Base-by-base conservation (phyloP, 2,888 invertebrate species). In the Drosophila kokeensis region DNA sequence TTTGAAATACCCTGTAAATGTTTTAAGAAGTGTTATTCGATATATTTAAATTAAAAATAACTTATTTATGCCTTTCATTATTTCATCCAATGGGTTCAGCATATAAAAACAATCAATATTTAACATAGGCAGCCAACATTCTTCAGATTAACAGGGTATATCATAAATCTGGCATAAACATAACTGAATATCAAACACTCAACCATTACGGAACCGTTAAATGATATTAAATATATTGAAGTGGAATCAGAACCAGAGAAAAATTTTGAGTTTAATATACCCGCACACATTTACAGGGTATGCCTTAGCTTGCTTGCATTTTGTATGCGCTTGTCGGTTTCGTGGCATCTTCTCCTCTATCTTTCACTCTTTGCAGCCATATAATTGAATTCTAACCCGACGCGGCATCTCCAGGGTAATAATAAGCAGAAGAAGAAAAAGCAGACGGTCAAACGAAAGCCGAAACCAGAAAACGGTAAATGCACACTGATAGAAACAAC, bases 331-430 rank as follows among this genome's bases (percentile, higher is more conserved):
- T 45, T 62, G 66, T 70, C 76, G 60, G 24, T 45, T 70, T 70
- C 76, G 42, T 64, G 61, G 53, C 67, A 70, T 57, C 71, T 24
- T 21, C 29, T 36, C 24, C 15, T 61, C 66, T 68, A 77, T 83
- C 73, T 77, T 74, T 76, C 70, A 76, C 81, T 81, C 81, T 76
- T 52, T 83, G 81, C 77, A 69, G 34, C 70, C 84, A 79, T 75
- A 90, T 89, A 87, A 87, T 90, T 89, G 87, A 87, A 87, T 87
- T 83, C 87, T 89, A 90, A 82, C 65, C 89, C 85, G 73, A 87
- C 66, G 80, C 80, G 76, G 68, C 78, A 82, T 89, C 85, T 87
- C 85, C 71, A 82, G 85, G 85, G 85, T 82, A 89, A 87, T 89
- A 82, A 72, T 69, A 73, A 65, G 69, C 50, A 45, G 61, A 24